Evolutionary conservation across 2,888 invertebrate species (phyloP).

Genomic region (Rhyacophila evoluta): DNA sequence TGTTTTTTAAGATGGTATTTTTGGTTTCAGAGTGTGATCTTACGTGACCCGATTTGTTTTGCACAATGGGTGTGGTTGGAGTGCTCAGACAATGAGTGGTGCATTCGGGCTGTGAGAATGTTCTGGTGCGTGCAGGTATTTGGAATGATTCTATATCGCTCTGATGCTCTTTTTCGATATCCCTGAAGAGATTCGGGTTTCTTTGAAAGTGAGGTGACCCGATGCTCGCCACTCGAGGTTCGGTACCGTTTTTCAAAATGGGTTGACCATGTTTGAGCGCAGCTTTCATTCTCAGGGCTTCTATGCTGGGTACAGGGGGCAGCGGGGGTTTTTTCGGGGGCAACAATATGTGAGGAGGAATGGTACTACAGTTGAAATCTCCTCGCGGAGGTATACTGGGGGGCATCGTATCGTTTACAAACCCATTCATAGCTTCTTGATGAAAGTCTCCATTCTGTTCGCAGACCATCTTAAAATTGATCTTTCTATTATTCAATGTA

Average conservation of each 20-base stretch:
- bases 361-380: constrained; percentile 59
- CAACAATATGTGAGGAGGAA: constrained; percentile 69
- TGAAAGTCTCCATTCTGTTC: constrained; percentile 64
- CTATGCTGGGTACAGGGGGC: constrained; percentile 77
- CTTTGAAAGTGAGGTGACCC: constrained; percentile 75
- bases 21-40: constrained; percentile 68
- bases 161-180: constrained; percentile 69
- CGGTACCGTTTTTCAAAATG: constrained; percentile 62
- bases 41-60: constrained; percentile 62
- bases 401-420: constrained; percentile 60
- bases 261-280: constrained; percentile 63
- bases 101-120: constrained; percentile 52
- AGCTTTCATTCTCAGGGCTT: constrained; percentile 71
- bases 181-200: constrained; percentile 71
- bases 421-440: constrained; percentile 54
- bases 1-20: constrained; percentile 66
- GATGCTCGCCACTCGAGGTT: constrained; percentile 71
- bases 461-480: constrained; percentile 66
- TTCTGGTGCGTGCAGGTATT: constrained; percentile 54
- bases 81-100: constrained; percentile 56
- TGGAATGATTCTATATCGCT: constrained; percentile 61
- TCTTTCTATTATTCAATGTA: constrained; percentile 65
- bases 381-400: constrained; percentile 70
- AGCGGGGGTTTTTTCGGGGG: constrained; percentile 81
- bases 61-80: constrained; percentile 60